Evolutionary conservation across 2,113 vertebrate species (phyloP), one percentile per base, ranked within the genome.

Genomic region (Pterocles burchelli): DNA sequence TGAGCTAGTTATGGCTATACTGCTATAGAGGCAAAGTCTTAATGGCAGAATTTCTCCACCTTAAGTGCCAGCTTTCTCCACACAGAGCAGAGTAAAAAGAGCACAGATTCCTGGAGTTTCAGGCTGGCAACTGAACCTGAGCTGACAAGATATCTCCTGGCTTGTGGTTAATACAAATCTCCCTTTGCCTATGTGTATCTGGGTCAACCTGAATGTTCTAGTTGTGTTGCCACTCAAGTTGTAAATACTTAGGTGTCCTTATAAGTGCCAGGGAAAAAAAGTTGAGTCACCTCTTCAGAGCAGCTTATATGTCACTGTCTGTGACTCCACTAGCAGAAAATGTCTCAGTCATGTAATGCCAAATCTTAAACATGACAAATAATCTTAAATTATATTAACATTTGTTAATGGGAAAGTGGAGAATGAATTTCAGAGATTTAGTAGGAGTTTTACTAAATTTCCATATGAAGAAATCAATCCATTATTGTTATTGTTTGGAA

Each of bases 401-500:
- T 89, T 95, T 88, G 90, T 95, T 84, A 95, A 81, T 71, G 86
- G 82, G 66, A 88, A 95, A 28, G 49, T 93, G 71, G 70, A 88
- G 24, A 84, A 95, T 63, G 49, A 57, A 73, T 86, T 93, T 85
- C 57, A 72, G 67, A 76, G 33, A 45, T 93, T 92, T 68, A 49
- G 28, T 70, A 21, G 90, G 33, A 70, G 90, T 91, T 78, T 85
- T 49, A 90, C 51, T 75, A 38, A 95, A 97, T 65, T 80, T 95
- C 22, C 31, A 33, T 85, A 14, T 45, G 83, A 85, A 94, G 74
- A 89, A 95, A 95, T 73, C 58, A 31, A 33, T 88, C 71, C 7
- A 65, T 84, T 63, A 11, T 88, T 94, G 31, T 89, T 95, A 55
- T 84, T 95, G 45, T 96, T 96, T 96, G 76, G 49, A 91, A 93